Base-by-base conservation (phyloP, 37 sponge, comb jelly and placozoan genomes). In the Axinella damicornis region DNA sequence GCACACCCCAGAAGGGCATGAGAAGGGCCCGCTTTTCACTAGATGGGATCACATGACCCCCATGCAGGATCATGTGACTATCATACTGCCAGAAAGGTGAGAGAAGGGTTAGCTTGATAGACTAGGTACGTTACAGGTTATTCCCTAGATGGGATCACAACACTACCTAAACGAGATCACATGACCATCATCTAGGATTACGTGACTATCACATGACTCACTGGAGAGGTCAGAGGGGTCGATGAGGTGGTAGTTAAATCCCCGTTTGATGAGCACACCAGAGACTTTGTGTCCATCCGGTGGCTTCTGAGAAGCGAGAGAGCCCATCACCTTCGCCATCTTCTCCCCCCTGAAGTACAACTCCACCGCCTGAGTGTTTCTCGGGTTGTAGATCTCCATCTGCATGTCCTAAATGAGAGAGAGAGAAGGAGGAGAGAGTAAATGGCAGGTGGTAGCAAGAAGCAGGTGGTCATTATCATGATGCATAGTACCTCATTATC, bases 331-430 rank as follows among this genome's bases (percentile, higher is more conserved):
- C 92, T 98, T 98, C 24, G 97, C 99, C 93, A 95, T 95, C 70
- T 98, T 98, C 78, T 98, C 99, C 31, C 99, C 99, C 53, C 95
- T 81, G 76, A 96, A 98, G 90, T 95, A 91, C 41, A 98, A 83
- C 72, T 95, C 89, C 25, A 98, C 91, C 0, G 94, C 92, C 75
- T 96, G 93, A 35, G 95, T 96, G 83, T 98, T 98, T 17, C 90
- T 76, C 55, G 99, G 99, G 24, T 60, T 93, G 79, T 96, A 85
- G 54, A 98, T 79, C 64, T 81, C 89, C 11, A 87, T 36, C 1
- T 59, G 74, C 60, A 82, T 53, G 21, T 93, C 94, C 87, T 89
- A 53, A 55, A 62, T 24, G 67, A 30, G 33, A 24, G 9, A 9
- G 46, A 46, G 46, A 12, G 67, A 46, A 46, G 46, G 46, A 46